Evolutionary conservation across 2,888 invertebrate species (phyloP), one percentile per base, ranked within the genome.

Genomic region (Drosophila mayaguana): DNA sequence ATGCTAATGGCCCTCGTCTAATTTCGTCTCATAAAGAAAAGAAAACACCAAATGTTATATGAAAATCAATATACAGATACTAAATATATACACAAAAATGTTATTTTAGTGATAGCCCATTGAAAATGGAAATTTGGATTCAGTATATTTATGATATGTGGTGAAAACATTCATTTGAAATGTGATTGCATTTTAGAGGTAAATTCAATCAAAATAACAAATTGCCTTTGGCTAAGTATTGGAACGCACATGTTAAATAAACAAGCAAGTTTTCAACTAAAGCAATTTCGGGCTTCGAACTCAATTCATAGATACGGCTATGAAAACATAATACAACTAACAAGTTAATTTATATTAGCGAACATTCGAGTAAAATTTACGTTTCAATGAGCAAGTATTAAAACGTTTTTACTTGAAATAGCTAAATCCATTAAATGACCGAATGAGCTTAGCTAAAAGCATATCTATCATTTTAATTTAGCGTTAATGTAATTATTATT

Each of bases 1-100:
- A 60, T 62, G 69, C 50, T 55, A 73, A 74, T 68, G 68, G 46
- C 14, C 18, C 38, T 28, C 53, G 65, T 28, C 25, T 22, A 55
- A 28, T 55, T 25, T 54, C n/a, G 12, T 34, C 9, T 38, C 18
- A n/a, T 55, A 64, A 40, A 48, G 38, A 46, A 46, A 7, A 38
- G 32, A 36, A 42, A 32, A 28, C 18, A 55, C 3, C 32, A 32
- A 55, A 9, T 45, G 22, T 46, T 11, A 11, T 28, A 3, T 28
- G 9, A n/a, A 45, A 34, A 25, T 25, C 9, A 25, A 25, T 46
- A 25, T n/a, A 36, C 36, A 32, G 9, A 11, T 32, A 34, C 34
- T 14, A 34, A 50, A 34, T 50, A 22, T 22, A 45, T 45, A 16
- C n/a, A 8, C 20, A 9, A 20, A 9, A 36, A 16, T 53, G 11